Base-by-base conservation (phyloP, 2,113 vertebrate species). In the Himantopus leucocephalus region DNA sequence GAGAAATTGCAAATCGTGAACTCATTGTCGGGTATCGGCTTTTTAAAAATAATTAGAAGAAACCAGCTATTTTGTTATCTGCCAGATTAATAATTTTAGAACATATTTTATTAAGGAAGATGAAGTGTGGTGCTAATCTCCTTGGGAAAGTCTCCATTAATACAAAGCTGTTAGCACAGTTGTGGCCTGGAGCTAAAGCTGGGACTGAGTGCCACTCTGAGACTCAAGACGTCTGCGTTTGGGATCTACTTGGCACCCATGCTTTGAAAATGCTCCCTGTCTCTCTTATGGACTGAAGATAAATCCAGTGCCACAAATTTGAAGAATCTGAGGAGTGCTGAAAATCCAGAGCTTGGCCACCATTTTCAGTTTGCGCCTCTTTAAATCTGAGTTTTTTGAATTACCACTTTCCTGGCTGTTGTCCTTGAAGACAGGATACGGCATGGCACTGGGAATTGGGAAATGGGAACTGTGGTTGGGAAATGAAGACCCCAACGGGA, bases 11-110 rank as follows among this genome's bases (percentile, higher is more conserved):
- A 70, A 73, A 60, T 78, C 2, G 2, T 5, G 1, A 74, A 19
- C 30, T 66, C 58, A 20, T n/a, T 52, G 41, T 35, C 0, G 0
- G 17, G 12, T 47, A 58, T 67, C 0, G 0, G 18, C 41, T 66
- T 76, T 83, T 5, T 2, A 8, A 76, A 90, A 93, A 55, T 35
- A 84, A 78, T 59, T 90, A 70, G 50, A 73, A 26, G 37, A 62
- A 82, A 64, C 19, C 22, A 82, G 34, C 24, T 77, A 68, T 63
- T 87, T 85, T 56, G 48, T 78, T 88, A 77, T 66, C 39, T 80
- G 20, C 15, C 29, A 86, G 60, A 63, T 74, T 63, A 70, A 67
- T 92, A 71, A 81, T 75, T 92, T 70, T 50, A 55, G 32, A 80
- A 47, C 23, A 39, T 71, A 55, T 85, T 92, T 96, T 96, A 94